phyloP scores from a whole-genome alignment of 2,797 vertebrate species.

The Lindbergichthys nudifrons region DNA sequence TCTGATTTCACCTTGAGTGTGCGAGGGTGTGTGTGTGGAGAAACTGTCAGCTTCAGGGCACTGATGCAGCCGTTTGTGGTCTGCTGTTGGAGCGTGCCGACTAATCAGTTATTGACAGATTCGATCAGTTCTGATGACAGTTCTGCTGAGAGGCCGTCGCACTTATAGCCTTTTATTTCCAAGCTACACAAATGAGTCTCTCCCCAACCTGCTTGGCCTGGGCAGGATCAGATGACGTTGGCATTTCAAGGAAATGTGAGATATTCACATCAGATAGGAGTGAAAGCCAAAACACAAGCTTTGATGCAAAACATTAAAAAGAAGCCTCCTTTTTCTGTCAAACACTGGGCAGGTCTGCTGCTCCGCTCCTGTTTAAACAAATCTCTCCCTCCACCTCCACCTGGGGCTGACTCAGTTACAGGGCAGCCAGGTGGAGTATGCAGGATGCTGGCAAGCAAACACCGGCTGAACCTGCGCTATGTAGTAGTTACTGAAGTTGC shows the following conservation, averaged over 20 bases:
- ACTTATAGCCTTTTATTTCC: conserved; percentile 46
- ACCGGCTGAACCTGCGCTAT: conserved; percentile 98
- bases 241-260: conserved; percentile 51
- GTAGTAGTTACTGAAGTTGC: conserved; percentile 99
- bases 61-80: conserved; percentile 53
- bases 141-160: conserved; percentile 53
- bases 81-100: conserved; percentile 53
- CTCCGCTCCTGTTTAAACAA: conserved; percentile 67
- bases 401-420: conserved; percentile 90
- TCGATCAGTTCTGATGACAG: conserved; percentile 50
- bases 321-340: conserved; percentile 56
- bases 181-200: conserved; percentile 54
- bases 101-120: conserved; percentile 65
- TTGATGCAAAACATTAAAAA: conserved; percentile 76
- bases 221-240: conserved; percentile 37
- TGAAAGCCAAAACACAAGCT: conserved; percentile 70
- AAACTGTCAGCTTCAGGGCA: conserved; percentile 57
- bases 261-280: conserved; percentile 61
- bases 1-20: conserved; percentile 36
- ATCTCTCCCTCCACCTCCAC: conserved; percentile 53
- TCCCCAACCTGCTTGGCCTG: conserved; percentile 44
- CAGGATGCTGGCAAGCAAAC: conserved; percentile 95
- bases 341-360: conserved; percentile 61
- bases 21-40: conserved; percentile 19
- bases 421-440: conserved; percentile 97